Evolutionary conservation across 1,140 invertebrate species (phyloP).

Genomic region (Portunus trituberculatus): DNA sequence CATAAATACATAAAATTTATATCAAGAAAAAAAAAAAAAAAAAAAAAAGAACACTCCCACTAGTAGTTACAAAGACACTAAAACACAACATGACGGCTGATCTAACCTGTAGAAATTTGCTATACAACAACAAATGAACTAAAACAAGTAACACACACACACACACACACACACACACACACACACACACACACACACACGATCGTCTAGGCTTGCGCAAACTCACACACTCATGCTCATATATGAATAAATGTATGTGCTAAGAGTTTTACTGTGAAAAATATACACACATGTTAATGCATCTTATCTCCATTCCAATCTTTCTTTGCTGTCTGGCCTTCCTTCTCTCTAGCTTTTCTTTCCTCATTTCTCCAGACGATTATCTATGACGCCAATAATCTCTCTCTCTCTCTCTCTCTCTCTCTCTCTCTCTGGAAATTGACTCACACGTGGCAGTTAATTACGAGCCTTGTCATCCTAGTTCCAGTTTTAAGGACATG

Average conservation of each 20-base stretch:
- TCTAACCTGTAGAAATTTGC: too few species aligned
- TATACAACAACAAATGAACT: background rate
- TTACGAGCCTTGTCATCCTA: background rate
- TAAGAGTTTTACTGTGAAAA: background rate
- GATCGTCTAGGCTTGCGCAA: background rate
- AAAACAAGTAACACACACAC: background rate
- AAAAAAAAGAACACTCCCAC: too few species aligned
- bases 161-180: too few species aligned
- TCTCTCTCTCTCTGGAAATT: background rate
- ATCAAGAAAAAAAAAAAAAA: too few species aligned
- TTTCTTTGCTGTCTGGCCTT: background rate
- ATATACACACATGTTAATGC: background rate
- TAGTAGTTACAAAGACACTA: too few species aligned
- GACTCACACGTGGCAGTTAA: background rate
- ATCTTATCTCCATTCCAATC: background rate
- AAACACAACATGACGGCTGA: too few species aligned
- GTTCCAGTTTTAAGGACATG: background rate
- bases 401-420: too few species aligned
- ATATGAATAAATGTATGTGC: too few species aligned
- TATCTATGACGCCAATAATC: too few species aligned
- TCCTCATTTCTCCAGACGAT: background rate
- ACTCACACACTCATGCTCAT: background rate
- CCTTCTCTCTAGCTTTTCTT: background rate
- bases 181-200: background rate
- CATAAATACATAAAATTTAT: too few species aligned